Evolutionary conservation across 2,888 invertebrate genomes (phyloP), one percentile per base, ranked within the genome.

Genomic region (Scaptomyza polygonia): DNA sequence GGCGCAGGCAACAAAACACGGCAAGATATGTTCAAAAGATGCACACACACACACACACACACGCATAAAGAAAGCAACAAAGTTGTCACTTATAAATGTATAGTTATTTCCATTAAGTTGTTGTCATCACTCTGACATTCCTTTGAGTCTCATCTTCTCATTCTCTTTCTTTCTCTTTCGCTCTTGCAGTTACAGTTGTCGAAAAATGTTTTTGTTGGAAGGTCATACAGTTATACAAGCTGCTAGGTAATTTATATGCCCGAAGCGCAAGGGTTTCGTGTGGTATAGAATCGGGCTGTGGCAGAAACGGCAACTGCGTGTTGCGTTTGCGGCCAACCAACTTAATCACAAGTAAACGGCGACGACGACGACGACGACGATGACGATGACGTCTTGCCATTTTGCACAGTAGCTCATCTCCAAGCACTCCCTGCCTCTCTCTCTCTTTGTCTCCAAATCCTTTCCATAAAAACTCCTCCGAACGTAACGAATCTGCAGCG

Each of bases 61-160:
- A 34, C 34, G 43, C 9, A 48, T 27, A 68, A 5, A 12, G 27
- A 49, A 12, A 16, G 59, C 67, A 66, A 71, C 61, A 77, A 72
- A 86, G 82, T 82, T 84, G 83, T 84, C 83, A 85, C 86, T 84
- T 87, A 84, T 87, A 87, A 84, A 84, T 84, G 83, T 77, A 82
- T 72, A 85, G 85, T 79, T 79, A 87, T 84, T 87, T 85, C 85
- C 83, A 84, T 84, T 87, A 84, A 84, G 85, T 84, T 87, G 87
- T 84, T 87, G 83, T 84, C 83, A 87, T 85, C 82, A 83, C 82
- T 74, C 73, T 86, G 84, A 72, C 82, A 84, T 82, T 86, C 86
- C 82, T 77, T 74, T 65, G 81, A 84, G 86, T 62, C 80, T 62
- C 78, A 74, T 82, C 85, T 68, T 52, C 5, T 14, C 29, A 14